phyloP scores from a whole-genome alignment of 2,888 invertebrate species.

The Cryptops parisi region DNA sequence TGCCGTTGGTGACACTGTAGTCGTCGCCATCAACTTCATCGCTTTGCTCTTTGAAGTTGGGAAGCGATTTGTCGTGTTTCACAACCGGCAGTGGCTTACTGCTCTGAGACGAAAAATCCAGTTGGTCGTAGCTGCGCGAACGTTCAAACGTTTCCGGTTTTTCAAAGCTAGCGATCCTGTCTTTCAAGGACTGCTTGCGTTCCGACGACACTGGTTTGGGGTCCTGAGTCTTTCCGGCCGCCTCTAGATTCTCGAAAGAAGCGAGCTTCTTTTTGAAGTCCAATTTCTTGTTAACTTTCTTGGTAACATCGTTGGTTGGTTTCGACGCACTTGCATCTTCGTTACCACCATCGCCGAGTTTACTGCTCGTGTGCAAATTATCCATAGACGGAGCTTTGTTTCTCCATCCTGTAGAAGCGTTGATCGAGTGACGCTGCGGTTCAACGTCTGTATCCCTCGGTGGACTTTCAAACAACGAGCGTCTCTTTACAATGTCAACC shows the following conservation, averaged over 20 bases:
- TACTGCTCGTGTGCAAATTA: neutral
- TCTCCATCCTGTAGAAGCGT: constrained; percentile 14
- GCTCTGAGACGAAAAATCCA: neutral
- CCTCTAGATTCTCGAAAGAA: constrained; percentile 20
- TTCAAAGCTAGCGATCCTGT: neutral
- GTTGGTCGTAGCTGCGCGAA: constrained; percentile 7
- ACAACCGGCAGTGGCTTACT: neutral
- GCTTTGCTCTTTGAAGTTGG: neutral
- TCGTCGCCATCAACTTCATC: neutral
- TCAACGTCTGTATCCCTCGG: neutral
- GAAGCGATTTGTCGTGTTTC: neutral
- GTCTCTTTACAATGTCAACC: constrained; percentile 63
- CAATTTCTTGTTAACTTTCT: constrained; percentile 15
- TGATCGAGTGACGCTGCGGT: constrained; percentile 9
- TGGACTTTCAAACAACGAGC: constrained; percentile 56
- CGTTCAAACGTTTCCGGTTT: constrained; percentile 4
- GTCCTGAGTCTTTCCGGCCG: constrained; percentile 1
- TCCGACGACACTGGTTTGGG: neutral
- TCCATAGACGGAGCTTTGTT: constrained; percentile 20
- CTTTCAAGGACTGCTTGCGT: constrained; percentile 3
- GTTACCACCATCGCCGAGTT: neutral
- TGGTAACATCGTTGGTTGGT: neutral
- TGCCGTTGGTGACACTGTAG: neutral
- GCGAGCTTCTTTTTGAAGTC: constrained; percentile 23
- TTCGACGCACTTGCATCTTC: neutral